Percentiles rank a stretch among this genome's conserved stretches.
Evolutionary conservation across 2,888 invertebrate genomes (phyloP).

Genomic region (Drosophila monieri): DNA sequence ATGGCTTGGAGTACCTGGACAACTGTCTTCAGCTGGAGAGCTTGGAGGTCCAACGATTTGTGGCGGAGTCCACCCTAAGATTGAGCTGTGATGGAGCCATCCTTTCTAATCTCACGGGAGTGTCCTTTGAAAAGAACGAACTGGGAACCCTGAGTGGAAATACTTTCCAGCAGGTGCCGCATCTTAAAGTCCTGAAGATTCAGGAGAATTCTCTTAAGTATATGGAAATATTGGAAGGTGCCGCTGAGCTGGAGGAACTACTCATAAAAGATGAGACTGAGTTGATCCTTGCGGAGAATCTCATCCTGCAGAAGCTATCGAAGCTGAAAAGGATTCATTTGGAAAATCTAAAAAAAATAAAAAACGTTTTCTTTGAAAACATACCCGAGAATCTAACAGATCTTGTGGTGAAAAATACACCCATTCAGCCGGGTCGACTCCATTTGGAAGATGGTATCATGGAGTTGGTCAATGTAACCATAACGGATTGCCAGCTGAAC

Average conservation of each 20-base stretch:
- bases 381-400: constrained; percentile 67
- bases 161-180: constrained; percentile 57
- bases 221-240: constrained; percentile 56
- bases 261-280: constrained; percentile 60
- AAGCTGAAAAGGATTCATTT: constrained; percentile 51
- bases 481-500: constrained; percentile 67
- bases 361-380: constrained; percentile 50
- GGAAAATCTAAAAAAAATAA: constrained; percentile 53
- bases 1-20: constrained; percentile 80
- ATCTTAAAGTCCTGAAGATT: constrained; percentile 60
- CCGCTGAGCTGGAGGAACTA: constrained; percentile 49
- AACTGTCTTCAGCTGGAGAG: constrained; percentile 71
- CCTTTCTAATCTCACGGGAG: constrained; percentile 22
- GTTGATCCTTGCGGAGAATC: constrained; percentile 50
- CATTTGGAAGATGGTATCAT: constrained; percentile 21
- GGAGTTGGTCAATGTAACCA: constrained; percentile 60
- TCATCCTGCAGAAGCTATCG: constrained; percentile 45
- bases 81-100: constrained; percentile 58
- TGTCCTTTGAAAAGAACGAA: constrained; percentile 71
- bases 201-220: constrained; percentile 69
- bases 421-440: constrained; percentile 55
- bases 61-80: constrained; percentile 62
- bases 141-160: constrained; percentile 60
- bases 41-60: constrained; percentile 68
- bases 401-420: constrained; percentile 57